Conservation (phyloP, 2,888 invertebrate species). For the Lydus trimaculatus region DNA sequence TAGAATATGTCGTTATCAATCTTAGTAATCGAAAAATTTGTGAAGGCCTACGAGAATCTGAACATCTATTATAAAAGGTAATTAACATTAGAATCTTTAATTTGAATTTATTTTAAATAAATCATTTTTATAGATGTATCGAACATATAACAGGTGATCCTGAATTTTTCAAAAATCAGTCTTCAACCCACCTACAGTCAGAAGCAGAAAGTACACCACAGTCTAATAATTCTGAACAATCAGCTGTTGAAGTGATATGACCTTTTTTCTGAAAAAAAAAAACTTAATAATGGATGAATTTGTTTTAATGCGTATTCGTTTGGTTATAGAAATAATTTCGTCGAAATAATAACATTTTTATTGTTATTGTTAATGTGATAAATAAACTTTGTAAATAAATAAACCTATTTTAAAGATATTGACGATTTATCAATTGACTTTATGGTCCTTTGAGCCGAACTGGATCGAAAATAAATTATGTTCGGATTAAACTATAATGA, state of each 20-base stretch:
- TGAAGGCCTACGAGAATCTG: slow-evolving; percentile 6
- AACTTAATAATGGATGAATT: background rate
- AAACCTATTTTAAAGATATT: background rate
- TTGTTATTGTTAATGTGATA: background rate
- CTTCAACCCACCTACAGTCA: background rate
- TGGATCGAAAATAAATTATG: too few relatives aligned
- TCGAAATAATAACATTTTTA: too few relatives aligned
- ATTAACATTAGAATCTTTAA: background rate
- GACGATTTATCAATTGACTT: background rate
- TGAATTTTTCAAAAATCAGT: background rate
- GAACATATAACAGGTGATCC: slow-evolving; percentile 16
- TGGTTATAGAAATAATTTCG: too few relatives aligned
- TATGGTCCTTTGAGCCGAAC: too few relatives aligned
- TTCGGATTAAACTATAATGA: too few relatives aligned
- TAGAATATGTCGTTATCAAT: slow-evolving; percentile 14
- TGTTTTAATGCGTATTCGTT: background rate
- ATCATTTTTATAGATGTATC: slow-evolving; percentile 7
- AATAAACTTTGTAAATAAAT: background rate
- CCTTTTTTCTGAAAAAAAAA: background rate
- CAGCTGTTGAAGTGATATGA: background rate
- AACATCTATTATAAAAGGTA: slow-evolving; percentile 14
- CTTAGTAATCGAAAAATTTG: slow-evolving; percentile 9
- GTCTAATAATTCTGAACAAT: background rate
- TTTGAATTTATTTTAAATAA: background rate
- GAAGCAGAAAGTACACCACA: background rate